A percentile compares a stretch with the other conserved stretches of the same genome.
Conservation (phyloP, 2,888 invertebrate species). For the Limenitis camilla region DNA sequence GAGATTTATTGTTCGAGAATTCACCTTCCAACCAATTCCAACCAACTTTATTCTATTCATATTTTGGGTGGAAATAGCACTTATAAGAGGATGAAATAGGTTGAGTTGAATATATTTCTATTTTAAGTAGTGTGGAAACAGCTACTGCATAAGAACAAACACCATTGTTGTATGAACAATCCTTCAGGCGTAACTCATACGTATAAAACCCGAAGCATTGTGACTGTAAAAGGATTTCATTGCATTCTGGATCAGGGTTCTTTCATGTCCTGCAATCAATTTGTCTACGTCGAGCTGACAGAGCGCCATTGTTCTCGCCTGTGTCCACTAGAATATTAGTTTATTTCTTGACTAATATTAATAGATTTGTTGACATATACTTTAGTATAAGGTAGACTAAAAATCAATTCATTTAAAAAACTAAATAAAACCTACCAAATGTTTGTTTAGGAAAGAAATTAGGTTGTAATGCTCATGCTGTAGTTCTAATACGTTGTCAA, state of each 20-base stretch:
- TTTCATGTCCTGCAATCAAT: constrained; percentile 39
- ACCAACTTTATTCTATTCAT: too few species aligned
- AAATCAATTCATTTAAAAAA: too few species aligned
- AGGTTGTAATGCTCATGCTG: too few species aligned
- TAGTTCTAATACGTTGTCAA: too few species aligned
- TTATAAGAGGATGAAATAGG: too few species aligned
- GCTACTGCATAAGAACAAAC: background rate
- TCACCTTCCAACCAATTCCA: too few species aligned
- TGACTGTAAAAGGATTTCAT: constrained; percentile 18
- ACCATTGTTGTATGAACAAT: background rate
- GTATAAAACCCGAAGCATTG: constrained; percentile 6
- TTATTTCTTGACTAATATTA: constrained; percentile 46
- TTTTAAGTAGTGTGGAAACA: background rate
- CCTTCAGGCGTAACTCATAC: background rate
- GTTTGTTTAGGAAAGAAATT: background rate
- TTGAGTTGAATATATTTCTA: background rate
- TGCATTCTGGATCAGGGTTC: constrained; percentile 26
- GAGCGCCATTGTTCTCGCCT: constrained; percentile 55
- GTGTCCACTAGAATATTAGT: constrained; percentile 59
- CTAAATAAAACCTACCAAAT: too few species aligned
- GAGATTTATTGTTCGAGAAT: too few species aligned
- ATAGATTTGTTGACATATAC: constrained; percentile 38
- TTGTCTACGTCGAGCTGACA: constrained; percentile 59
- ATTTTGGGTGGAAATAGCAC: too few species aligned
- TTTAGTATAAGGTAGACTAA: background rate